A percentile compares a stretch with the other conserved stretches of the same genome.
Evolutionary conservation across 2,888 invertebrate genomes (phyloP).

Genomic region (Eubasilissa splendida): DNA sequence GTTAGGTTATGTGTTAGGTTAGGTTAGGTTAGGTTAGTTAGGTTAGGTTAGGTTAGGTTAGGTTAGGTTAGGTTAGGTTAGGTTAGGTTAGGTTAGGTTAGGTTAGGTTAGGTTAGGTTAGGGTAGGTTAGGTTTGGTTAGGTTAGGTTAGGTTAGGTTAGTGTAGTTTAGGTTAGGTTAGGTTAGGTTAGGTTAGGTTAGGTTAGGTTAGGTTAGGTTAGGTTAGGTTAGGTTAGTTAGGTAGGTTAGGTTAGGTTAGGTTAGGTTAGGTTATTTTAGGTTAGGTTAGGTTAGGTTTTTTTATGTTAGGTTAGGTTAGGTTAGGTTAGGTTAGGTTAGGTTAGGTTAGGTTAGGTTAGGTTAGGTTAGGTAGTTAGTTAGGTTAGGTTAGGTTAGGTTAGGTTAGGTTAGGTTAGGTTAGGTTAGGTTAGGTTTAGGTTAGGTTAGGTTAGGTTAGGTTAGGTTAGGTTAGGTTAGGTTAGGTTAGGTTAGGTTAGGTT

Average conservation of each 20-base stretch:
- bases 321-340: slow-evolving; percentile 59
- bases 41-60: too few species aligned
- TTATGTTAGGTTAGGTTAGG: slow-evolving; percentile 49
- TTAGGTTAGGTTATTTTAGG: slow-evolving; percentile 45
- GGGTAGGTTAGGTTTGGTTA: slow-evolving; percentile 36
- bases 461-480: slow-evolving; percentile 59
- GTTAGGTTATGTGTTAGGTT: too few species aligned
- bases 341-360: slow-evolving; percentile 60
- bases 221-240: slow-evolving; percentile 40
- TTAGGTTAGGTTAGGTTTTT: slow-evolving; percentile 45
- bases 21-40: too few species aligned
- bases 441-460: slow-evolving; percentile 59
- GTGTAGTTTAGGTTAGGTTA: slow-evolving; percentile 37
- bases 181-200: slow-evolving; percentile 39
- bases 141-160: slow-evolving; percentile 40
- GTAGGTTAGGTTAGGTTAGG: slow-evolving; percentile 44
- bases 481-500: slow-evolving; percentile 60
- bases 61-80: too few species aligned
- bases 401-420: slow-evolving; percentile 59
- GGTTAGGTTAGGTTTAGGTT: slow-evolving; percentile 59
- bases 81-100: too few species aligned
- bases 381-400: slow-evolving; percentile 59
- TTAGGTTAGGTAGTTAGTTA: slow-evolving; percentile 60
- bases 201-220: slow-evolving; percentile 35
- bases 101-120: too few species aligned